phyloP scores from a whole-genome alignment of 2,888 invertebrate genomes.

The Apocheima hispidaria region DNA sequence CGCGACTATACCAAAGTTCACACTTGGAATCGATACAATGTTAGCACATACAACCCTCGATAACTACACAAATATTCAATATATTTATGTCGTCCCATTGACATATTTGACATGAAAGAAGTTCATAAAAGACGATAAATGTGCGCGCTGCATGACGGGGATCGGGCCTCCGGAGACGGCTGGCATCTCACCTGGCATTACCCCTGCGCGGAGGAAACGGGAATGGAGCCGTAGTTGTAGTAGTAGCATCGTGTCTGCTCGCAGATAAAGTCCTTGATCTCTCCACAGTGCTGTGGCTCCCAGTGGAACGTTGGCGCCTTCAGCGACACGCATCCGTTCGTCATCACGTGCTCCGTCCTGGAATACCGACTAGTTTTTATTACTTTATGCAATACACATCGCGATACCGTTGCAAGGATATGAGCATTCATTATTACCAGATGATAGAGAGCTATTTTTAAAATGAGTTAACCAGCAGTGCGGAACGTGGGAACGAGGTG shows the following conservation, averaged over 20 bases:
- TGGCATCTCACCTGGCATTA: conserved; percentile 93
- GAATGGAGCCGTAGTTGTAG: conserved; percentile 96
- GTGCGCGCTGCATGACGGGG: conserved; percentile 81
- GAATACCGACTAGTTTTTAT: conserved; percentile 78
- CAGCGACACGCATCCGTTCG: conserved; percentile 91
- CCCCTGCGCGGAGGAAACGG: conserved; percentile 96
- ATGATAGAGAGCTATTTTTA: conserved; percentile 50
- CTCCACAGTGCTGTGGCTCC: conserved; percentile 93
- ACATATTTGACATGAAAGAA: conserved; percentile 38
- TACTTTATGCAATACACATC: conserved; percentile 63
- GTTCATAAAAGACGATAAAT: conserved; percentile 37
- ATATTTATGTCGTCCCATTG: conserved; percentile 47
- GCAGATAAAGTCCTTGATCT: conserved; percentile 95
- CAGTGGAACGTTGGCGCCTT: conserved; percentile 92
- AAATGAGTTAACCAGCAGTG: conserved; percentile 51
- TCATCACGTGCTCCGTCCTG: conserved; percentile 85
- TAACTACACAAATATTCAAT: conserved; percentile 54
- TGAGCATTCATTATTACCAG: conserved; percentile 51
- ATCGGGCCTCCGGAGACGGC: conserved; percentile 84
- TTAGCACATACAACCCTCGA: conserved; percentile 62
- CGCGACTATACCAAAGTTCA: conserved; percentile 53
- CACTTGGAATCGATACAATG: conserved; percentile 50
- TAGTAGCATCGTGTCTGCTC: conserved; percentile 96
- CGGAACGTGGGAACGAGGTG: conserved; percentile 55
- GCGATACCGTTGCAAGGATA: conserved; percentile 49